These are phyloP conservation scores for Scartelaos histophorus DNA, from an alignment of 2,113 vertebrate genomes.

Conservation along the genomic window DNA sequence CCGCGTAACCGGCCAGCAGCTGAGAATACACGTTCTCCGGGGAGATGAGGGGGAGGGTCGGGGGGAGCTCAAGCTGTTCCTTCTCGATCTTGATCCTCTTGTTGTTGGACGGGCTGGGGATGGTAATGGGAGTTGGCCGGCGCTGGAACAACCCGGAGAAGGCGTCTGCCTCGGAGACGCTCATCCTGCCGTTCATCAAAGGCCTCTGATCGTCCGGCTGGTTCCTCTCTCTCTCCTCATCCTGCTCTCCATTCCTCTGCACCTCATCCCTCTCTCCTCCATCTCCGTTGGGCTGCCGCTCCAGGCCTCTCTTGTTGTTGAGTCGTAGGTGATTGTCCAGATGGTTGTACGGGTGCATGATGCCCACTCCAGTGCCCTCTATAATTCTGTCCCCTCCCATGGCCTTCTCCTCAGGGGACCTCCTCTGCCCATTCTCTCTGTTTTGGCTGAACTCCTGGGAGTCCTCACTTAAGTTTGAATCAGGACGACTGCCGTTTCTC, in stretches of 20 bases:
- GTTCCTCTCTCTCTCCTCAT: conserved; percentile 76
- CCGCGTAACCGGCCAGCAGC: conserved; percentile 96
- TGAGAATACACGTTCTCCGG: conserved; percentile 99
- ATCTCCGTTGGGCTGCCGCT: conserved; percentile 82
- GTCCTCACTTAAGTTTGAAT: conserved; percentile 96
- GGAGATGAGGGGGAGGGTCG: conserved; percentile 90
- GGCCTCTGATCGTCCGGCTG: conserved; percentile 81
- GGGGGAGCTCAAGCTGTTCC: conserved; percentile 94
- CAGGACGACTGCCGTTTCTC: conserved; percentile 91
- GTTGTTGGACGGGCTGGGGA: conserved; percentile 85
- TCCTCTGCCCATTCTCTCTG: conserved; percentile 86
- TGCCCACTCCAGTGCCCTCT: conserved; percentile 85
- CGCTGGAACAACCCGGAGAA: conserved; percentile 91
- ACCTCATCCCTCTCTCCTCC: conserved; percentile 78
- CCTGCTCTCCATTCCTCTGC: conserved; percentile 79
- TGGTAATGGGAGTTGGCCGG: conserved; percentile 91
- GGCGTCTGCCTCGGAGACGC: conserved; percentile 82
- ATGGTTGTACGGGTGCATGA: conserved; percentile 90
- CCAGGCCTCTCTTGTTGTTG: conserved; percentile 83
- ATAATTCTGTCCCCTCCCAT: conserved; percentile 84
- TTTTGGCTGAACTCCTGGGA: conserved; percentile 87
- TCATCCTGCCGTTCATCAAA: conserved; percentile 88
- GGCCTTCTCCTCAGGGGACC: conserved; percentile 83
- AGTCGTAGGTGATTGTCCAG: conserved; percentile 94
- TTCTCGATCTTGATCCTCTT: conserved; percentile 99